Percentiles rank a stretch among this genome's conserved stretches.
Evolutionary conservation across 2,113 vertebrate genomes (phyloP).

Genomic region (Anser brachyrhynchus): DNA sequence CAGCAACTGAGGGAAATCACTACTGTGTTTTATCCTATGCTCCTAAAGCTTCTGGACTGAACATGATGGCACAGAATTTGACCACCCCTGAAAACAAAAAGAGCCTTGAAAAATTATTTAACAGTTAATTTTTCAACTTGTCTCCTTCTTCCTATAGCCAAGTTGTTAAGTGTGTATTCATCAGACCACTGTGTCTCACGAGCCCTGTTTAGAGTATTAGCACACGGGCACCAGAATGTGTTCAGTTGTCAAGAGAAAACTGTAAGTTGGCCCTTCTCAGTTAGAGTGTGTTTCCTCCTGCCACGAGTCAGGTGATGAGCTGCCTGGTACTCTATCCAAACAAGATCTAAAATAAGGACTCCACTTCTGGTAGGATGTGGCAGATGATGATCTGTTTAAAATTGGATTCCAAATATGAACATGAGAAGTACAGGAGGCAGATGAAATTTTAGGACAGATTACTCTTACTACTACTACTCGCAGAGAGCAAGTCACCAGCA

Average conservation of each 20-base stretch:
- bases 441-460: not conserved
- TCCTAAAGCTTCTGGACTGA: not conserved
- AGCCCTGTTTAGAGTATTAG: not conserved
- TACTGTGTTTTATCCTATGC: not conserved
- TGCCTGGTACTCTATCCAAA: not conserved
- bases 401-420: not conserved
- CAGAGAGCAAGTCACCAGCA: not conserved
- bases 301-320: not conserved
- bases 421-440: not conserved
- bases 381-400: not conserved
- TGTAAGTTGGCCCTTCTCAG: not conserved
- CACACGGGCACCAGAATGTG: not conserved
- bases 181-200: not conserved
- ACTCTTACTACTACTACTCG: rapidly evolving
- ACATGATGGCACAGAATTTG: not conserved
- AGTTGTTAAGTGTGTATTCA: not conserved
- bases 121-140: not conserved
- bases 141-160: not conserved
- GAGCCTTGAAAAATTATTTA: not conserved
- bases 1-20: not conserved
- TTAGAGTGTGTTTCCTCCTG: not conserved
- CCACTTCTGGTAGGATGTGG: not conserved
- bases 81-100: not conserved
- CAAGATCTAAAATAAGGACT: not conserved
- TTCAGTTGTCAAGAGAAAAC: not conserved